phyloP scores from a whole-genome alignment of 2,113 vertebrate genomes.

The Danionella cerebrum region DNA sequence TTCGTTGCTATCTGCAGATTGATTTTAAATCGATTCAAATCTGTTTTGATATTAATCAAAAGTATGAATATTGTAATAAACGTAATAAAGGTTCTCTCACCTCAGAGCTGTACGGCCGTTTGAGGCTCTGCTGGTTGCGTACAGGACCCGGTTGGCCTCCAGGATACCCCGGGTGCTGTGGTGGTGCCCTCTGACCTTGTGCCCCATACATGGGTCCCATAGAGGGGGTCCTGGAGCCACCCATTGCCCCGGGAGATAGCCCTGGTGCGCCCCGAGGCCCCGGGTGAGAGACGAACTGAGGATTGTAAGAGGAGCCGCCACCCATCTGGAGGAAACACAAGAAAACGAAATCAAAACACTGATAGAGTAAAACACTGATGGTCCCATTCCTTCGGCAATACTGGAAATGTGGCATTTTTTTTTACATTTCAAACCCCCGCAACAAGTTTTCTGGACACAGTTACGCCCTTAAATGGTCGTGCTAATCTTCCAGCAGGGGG shows the following conservation, averaged over 20 bases:
- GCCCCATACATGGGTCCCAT: conserved; percentile 64
- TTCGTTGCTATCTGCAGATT: too few relatives aligned
- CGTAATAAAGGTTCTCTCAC: conserved; percentile 54
- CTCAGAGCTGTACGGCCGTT: conserved; percentile 77
- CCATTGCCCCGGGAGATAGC: conserved; percentile 71
- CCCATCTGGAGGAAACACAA: conserved; percentile 68
- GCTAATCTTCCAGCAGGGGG: too few relatives aligned
- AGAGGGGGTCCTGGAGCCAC: conserved; percentile 59
- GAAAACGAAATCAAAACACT: too few relatives aligned
- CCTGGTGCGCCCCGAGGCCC: conserved; percentile 74
- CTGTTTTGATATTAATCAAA: too few relatives aligned
- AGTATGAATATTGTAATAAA: too few relatives aligned
- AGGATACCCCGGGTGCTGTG: conserved; percentile 72
- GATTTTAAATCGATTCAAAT: too few relatives aligned
- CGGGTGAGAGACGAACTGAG: conserved; percentile 81
- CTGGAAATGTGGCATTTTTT: too few relatives aligned
- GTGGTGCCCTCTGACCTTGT: conserved; percentile 75
- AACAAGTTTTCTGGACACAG: too few relatives aligned
- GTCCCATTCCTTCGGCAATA: too few relatives aligned
- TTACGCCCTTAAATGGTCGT: too few relatives aligned
- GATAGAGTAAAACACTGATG: too few relatives aligned
- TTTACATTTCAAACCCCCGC: too few relatives aligned
- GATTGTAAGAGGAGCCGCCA: conserved; percentile 77
- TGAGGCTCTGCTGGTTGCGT: conserved; percentile 68
- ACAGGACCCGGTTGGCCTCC: conserved; percentile 69